Conservation (phyloP, 2,888 invertebrate genomes). For the Rhamphomyia laevipes region DNA sequence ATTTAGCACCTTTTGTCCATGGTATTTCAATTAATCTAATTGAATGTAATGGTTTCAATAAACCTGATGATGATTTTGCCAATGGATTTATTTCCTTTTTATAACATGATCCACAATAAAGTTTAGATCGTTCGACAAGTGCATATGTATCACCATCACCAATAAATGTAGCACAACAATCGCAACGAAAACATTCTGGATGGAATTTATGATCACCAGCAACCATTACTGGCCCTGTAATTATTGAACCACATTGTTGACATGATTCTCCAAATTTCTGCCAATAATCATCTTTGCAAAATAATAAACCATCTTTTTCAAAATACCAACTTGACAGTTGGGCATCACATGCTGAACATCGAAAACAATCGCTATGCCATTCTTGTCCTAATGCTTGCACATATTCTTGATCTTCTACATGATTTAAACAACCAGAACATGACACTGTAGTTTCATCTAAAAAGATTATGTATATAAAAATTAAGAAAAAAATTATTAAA, state of each 20-base stretch:
- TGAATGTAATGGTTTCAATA: conserved; percentile 55
- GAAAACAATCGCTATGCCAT: conserved; percentile 86
- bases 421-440: conserved; percentile 27
- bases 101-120: conserved; percentile 78
- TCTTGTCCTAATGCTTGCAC: conserved; percentile 71
- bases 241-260: conserved; percentile 60
- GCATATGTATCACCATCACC: conserved; percentile 91
- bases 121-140: conserved; percentile 74
- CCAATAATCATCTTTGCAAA: conserved; percentile 85
- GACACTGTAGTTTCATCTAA: conserved; percentile 6
- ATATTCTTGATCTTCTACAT: conserved; percentile 45
- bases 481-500: no score
- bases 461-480: no score
- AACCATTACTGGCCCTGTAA: conserved; percentile 81
- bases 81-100: conserved; percentile 49
- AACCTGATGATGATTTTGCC: conserved; percentile 9
- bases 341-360: conserved; percentile 84
- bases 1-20: conserved; percentile 41
- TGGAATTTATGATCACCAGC: conserved; percentile 93
- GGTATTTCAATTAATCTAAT: conserved; percentile 77
- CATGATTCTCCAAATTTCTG: conserved; percentile 78
- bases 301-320: conserved; percentile 79
- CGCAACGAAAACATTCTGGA: conserved; percentile 89
- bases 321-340: conserved; percentile 83
- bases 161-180: conserved; percentile 66